Percentiles rank a stretch among this genome's conserved stretches.
Conservation (phyloP, 1,140 invertebrate species). For the Drosophila sechellia region DNA sequence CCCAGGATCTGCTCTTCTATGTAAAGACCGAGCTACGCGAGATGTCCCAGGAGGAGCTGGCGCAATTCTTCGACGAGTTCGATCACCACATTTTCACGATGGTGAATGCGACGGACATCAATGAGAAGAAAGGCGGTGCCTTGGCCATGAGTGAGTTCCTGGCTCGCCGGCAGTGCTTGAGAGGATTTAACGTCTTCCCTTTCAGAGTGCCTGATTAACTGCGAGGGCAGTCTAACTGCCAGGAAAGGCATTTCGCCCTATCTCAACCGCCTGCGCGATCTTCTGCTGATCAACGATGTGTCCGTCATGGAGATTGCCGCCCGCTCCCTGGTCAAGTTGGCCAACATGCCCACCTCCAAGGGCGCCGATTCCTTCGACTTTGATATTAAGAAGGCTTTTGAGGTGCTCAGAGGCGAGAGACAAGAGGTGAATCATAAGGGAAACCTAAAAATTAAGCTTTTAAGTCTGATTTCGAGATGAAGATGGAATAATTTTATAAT, state of each 20-base stretch:
- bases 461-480: background rate
- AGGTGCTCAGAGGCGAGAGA: conserved; percentile 95
- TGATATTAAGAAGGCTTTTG: conserved; percentile 97
- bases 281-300: conserved; percentile 95
- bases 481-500: background rate
- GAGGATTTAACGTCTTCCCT: background rate
- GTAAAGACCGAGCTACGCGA: conserved; percentile 96
- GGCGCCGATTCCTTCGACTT: conserved; percentile 98
- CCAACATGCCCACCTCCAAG: conserved; percentile 95
- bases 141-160: conserved; percentile 92
- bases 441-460: too few species aligned
- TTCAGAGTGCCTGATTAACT: conserved; percentile 94
- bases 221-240: conserved; percentile 94
- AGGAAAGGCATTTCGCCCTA: conserved; percentile 95
- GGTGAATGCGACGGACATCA: conserved; percentile 95
- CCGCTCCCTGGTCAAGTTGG: conserved; percentile 96
- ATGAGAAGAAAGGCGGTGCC: conserved; percentile 98
- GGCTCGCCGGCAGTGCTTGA: background rate
- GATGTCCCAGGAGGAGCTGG: conserved; percentile 95
- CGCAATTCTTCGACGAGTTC: conserved; percentile 96
- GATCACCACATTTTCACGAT: conserved; percentile 98
- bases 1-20: conserved; percentile 94
- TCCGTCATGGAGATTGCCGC: conserved; percentile 98
- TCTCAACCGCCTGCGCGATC: conserved; percentile 95
- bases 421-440: conserved; percentile 89